Percentiles rank a stretch among this genome's conserved stretches.
These are phyloP conservation scores for Agriopis aurantiaria DNA, from an alignment of 2,888 invertebrate species.

Conservation along the genomic window DNA sequence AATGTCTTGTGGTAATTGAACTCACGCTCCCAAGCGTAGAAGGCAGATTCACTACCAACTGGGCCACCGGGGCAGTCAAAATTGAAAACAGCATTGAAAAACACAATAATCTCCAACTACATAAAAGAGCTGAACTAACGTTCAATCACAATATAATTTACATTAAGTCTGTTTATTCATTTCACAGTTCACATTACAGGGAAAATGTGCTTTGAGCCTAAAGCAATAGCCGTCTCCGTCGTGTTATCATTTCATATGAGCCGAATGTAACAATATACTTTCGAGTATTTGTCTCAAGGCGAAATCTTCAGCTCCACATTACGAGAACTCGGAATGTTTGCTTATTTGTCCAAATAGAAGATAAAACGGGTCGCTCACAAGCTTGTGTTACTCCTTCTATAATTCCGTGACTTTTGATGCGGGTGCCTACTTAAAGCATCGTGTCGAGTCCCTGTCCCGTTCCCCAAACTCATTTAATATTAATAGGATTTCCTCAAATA, in stretches of 20 bases:
- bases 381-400: constrained; percentile 49
- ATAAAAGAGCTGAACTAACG: neutral
- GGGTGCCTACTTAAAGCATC: constrained; percentile 51
- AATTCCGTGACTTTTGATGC: constrained; percentile 56
- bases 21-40: no score
- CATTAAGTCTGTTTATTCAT: constrained; percentile 5
- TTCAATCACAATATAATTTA: constrained; percentile 2
- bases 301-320: constrained; percentile 42
- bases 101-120: neutral
- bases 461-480: constrained; percentile 50
- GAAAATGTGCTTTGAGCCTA: constrained; percentile 23
- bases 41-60: no score
- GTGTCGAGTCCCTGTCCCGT: constrained; percentile 39
- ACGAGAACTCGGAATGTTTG: constrained; percentile 45
- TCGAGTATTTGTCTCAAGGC: constrained; percentile 38
- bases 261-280: constrained; percentile 37
- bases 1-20: no score
- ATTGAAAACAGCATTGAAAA: neutral
- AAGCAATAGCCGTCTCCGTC: constrained; percentile 18
- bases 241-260: constrained; percentile 37
- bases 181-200: constrained; percentile 10
- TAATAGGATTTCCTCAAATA: constrained; percentile 51
- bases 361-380: constrained; percentile 48
- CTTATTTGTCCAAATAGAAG: constrained; percentile 50
- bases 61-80: no score